These are phyloP conservation scores for Mionectes macconnelli DNA, from an alignment of 2,113 vertebrate species.

Conservation along the genomic window DNA sequence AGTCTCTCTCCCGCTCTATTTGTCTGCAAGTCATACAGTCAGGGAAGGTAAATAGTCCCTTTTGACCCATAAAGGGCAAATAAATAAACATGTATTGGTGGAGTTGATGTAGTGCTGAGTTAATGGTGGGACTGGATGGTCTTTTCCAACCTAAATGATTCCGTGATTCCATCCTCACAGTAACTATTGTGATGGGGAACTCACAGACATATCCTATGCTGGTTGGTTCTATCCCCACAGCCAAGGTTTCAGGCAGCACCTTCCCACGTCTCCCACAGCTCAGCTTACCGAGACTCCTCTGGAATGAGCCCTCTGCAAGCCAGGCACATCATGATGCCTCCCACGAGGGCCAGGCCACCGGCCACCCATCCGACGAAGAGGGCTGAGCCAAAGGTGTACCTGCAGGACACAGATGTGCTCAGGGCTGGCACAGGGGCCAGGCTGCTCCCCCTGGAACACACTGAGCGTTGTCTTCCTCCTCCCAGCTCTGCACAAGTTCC, in stretches of 20 bases:
- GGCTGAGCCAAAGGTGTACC: slow-evolving; percentile 90
- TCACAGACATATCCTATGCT: not conserved
- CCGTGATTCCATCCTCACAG: not conserved
- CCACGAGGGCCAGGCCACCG: slow-evolving; percentile 80
- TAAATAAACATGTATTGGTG: not conserved
- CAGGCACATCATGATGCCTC: slow-evolving; percentile 87
- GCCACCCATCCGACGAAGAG: slow-evolving; percentile 92
- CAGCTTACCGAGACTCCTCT: slow-evolving; percentile 78
- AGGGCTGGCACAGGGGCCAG: not conserved
- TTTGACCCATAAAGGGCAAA: not conserved
- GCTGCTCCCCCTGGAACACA: not conserved
- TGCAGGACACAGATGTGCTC: not conserved
- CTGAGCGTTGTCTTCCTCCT: not conserved
- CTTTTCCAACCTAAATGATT: not conserved
- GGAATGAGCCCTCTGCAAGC: slow-evolving; percentile 84
- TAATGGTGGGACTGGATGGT: not conserved
- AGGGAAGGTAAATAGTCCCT: not conserved
- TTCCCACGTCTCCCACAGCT: not conserved
- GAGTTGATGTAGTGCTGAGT: not conserved
- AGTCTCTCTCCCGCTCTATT: not conserved
- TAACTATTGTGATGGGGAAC: not conserved
- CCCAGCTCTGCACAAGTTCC: not conserved
- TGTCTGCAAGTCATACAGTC: not conserved
- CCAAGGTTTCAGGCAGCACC: not conserved
- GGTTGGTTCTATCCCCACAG: not conserved